Conservation (phyloP, 2,113 vertebrate species). For the Monopterus albus region DNA sequence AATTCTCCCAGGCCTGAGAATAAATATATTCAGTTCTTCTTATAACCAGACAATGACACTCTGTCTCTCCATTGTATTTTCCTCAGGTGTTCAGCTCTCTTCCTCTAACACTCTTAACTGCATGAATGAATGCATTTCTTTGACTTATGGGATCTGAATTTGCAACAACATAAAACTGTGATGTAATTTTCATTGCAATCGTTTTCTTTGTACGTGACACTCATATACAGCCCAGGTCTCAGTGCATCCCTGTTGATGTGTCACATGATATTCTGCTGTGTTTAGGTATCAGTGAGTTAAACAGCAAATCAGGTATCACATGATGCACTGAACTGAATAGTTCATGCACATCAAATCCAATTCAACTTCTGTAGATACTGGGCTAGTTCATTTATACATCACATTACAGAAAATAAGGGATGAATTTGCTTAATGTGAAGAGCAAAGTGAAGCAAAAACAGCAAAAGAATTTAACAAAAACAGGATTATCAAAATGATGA, state of each 20-base stretch:
- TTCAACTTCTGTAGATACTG: background rate
- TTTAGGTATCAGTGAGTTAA: slow-evolving; percentile 12
- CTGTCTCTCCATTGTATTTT: too few species aligned
- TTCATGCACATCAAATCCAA: slow-evolving; percentile 4
- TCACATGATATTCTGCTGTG: background rate
- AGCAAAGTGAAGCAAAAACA: slow-evolving; percentile 17
- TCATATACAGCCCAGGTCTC: background rate
- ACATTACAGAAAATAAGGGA: slow-evolving; percentile 52
- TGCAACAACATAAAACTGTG: too few species aligned
- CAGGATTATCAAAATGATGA: slow-evolving; percentile 12
- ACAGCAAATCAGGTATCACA: slow-evolving; percentile 4
- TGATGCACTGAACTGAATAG: background rate
- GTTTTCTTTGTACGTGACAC: too few species aligned
- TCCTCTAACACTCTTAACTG: too few species aligned
- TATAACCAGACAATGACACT: too few species aligned
- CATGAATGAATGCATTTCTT: too few species aligned
- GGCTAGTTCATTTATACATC: slow-evolving; percentile 31
- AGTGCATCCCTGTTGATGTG: background rate
- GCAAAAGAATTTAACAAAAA: background rate
- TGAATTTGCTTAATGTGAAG: slow-evolving; percentile 19
- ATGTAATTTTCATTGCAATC: too few species aligned
- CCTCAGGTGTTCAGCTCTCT: too few species aligned
- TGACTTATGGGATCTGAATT: too few species aligned
- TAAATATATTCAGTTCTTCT: too few species aligned
- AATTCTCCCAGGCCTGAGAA: too few species aligned